These are phyloP conservation scores for Tiliacea citrago DNA, from an alignment of 2,888 invertebrate genomes.

Conservation along the genomic window DNA sequence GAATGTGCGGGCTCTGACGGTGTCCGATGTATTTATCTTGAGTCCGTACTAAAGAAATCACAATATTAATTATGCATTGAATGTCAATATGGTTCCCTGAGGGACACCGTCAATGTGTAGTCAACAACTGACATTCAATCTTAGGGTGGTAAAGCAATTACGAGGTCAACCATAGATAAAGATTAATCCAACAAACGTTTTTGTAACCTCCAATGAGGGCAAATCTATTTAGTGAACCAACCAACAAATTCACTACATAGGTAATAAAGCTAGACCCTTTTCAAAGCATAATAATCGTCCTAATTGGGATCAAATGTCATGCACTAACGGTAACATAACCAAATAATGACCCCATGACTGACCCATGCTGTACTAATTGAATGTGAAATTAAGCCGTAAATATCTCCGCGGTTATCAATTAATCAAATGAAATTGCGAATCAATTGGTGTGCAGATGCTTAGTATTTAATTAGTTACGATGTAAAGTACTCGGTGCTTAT, in stretches of 20 bases:
- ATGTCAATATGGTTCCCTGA: neutral
- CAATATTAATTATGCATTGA: neutral
- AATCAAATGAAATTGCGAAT: constrained; percentile 51
- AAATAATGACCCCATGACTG: constrained; percentile 25
- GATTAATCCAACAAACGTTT: neutral
- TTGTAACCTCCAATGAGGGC: neutral
- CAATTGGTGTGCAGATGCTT: constrained; percentile 46
- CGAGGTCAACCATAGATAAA: neutral
- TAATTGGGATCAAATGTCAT: constrained; percentile 32
- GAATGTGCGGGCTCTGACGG: no score
- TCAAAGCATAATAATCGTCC: constrained; percentile 21
- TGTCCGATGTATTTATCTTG: no score
- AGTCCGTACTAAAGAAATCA: neutral
- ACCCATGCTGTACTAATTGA: constrained; percentile 38
- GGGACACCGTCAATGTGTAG: neutral
- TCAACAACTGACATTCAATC: neutral
- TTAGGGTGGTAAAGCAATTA: neutral
- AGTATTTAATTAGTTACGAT: constrained; percentile 39
- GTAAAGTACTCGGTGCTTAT: constrained; percentile 19
- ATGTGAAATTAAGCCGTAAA: constrained; percentile 36
- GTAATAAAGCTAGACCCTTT: constrained; percentile 19
- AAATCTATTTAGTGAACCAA: constrained; percentile 5
- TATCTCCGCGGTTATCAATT: constrained; percentile 41
- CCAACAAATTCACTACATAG: neutral
- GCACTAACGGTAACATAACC: constrained; percentile 24